Base-by-base conservation (phyloP, 2,888 invertebrate species). In the Protophormia terraenovae region DNA sequence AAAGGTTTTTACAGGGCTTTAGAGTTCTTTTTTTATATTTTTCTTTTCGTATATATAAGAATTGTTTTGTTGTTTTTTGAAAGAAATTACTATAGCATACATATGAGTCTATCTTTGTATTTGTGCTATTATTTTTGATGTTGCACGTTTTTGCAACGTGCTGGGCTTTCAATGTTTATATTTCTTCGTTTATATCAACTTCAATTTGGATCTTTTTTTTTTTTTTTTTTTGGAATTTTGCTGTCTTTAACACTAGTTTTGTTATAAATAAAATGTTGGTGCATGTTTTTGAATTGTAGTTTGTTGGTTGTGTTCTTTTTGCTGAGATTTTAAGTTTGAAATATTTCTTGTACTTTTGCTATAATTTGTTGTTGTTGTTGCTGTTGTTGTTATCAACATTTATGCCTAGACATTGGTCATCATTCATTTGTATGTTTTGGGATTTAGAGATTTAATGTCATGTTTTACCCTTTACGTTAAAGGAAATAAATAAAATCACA, bases 381-480 rank as follows among this genome's bases (percentile, higher is more conserved):
- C n/a, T 81, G 81, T 81, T 81, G 77, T 75, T 72, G 41, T 84
- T 84, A 81, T 71, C 82, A 78, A 64, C 78, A 73, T 50, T 69
- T 78, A 69, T 82, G 85, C 86, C 77, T 81, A 82, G 82, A 83
- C 87, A 85, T 83, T 84, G 86, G 84, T 84, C 87, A 86, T 87
- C 86, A 86, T 82, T 86, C 85, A 86, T 84, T 86, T 87, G 84
- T 79, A 69, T 83, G 79, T 66, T 87, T 87, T 77, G 87, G 87
- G 88, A 86, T 75, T 87, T 87, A 55, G 87, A 83, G 86, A 87
- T 84, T 87, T 88, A 84, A 86, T 85, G 86, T 81, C 87, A 86
- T 88, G 86, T 87, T 72, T n/a, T 84, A 62, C 72, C 24, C 67
- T 22, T 71, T 71, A 29, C 60, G 62, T 5, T 45, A 45, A 41